Percentiles rank a stretch among this genome's conserved stretches.
Conservation (phyloP, 53 echinoderm and acorn worm species). For the Apostichopus leukothele region DNA sequence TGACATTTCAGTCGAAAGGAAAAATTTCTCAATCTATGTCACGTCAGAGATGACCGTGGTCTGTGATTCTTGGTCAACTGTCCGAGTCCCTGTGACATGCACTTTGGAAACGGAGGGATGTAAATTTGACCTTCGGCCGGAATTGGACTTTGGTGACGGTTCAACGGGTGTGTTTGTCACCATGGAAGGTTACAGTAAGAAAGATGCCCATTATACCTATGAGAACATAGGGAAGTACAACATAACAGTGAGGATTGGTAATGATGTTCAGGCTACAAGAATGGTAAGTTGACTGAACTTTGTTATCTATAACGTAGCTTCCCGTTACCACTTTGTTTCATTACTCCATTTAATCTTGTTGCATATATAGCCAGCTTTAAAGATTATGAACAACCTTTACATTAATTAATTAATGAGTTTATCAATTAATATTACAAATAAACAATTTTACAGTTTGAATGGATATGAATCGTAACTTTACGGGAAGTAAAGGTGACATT, state of each 20-base stretch:
- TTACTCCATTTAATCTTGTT: no score
- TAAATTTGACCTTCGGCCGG: neutral
- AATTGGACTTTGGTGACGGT: neutral
- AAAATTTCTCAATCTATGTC: neutral
- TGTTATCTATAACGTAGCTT: neutral
- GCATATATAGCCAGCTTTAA: no score
- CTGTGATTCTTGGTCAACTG: neutral
- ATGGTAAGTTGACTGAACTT: neutral
- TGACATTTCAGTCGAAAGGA: neutral
- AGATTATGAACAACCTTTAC: no score
- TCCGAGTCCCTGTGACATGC: neutral
- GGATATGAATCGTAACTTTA: no score
- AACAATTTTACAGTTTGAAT: no score
- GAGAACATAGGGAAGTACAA: neutral
- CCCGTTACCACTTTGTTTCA: no score
- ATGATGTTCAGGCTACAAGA: neutral
- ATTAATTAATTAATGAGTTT: no score
- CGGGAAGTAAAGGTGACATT: no score
- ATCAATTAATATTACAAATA: no score
- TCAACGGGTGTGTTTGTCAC: neutral
- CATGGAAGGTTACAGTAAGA: neutral
- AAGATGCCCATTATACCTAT: neutral
- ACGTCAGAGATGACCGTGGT: neutral
- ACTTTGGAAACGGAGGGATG: neutral
- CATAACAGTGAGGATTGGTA: neutral